These are phyloP conservation scores for Boulengeromyrus knoepffleri DNA, from an alignment of 2,113 vertebrate genomes.

Conservation along the genomic window DNA sequence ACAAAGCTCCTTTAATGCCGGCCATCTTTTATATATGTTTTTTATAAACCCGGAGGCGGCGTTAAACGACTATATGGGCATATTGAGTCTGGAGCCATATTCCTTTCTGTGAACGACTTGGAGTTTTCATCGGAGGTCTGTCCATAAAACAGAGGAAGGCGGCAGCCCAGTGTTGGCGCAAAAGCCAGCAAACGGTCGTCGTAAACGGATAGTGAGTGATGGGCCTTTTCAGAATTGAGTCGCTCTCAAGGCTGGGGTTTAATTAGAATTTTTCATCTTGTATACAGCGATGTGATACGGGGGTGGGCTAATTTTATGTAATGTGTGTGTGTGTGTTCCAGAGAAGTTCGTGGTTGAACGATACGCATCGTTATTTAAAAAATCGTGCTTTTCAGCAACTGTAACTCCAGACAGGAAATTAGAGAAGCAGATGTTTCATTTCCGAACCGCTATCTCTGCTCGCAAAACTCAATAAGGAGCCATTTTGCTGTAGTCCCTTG, in stretches of 20 bases:
- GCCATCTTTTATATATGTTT: not conserved
- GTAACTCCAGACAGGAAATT: constrained; percentile 62
- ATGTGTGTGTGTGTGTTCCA: not conserved
- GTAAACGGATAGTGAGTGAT: not conserved
- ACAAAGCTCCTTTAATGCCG: not conserved
- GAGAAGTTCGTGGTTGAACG: constrained; percentile 35
- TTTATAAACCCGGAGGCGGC: not conserved
- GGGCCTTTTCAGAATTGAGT: not conserved
- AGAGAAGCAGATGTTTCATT: constrained; percentile 63
- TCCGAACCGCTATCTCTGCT: constrained; percentile 54
- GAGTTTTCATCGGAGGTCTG: not conserved
- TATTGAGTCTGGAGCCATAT: not conserved
- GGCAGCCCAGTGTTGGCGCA: not conserved
- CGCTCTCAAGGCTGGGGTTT: constrained; percentile 3
- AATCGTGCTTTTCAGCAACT: constrained; percentile 48
- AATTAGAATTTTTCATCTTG: constrained; percentile 9
- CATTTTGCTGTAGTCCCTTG: constrained; percentile 42
- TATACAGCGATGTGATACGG: constrained; percentile 25
- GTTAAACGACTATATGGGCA: not conserved
- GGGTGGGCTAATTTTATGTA: constrained; percentile 46
- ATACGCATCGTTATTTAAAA: constrained; percentile 59
- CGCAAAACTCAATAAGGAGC: constrained; percentile 54
- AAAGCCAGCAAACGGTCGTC: not conserved
- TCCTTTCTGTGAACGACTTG: not conserved
- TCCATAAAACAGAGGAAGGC: not conserved